These are phyloP conservation scores for Alviniconcha marisindica DNA, from an alignment of 1,140 invertebrate species.

Conservation along the genomic window DNA sequence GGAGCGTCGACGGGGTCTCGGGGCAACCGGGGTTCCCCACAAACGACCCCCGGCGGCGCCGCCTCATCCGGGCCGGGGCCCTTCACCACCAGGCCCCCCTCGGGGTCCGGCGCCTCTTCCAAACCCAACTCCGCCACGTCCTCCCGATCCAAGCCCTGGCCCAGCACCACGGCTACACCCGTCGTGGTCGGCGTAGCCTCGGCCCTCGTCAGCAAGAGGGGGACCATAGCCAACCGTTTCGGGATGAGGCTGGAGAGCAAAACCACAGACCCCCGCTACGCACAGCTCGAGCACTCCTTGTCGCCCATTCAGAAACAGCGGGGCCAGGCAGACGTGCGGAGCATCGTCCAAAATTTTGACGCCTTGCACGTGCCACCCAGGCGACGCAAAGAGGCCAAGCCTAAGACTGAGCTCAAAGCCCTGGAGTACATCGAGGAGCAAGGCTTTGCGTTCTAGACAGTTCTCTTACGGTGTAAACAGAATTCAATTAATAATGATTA, in stretches of 20 bases:
- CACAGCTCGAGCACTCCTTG: slow-evolving; percentile 40
- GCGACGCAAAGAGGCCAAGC: slow-evolving; percentile 27
- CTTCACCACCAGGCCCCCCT: neutral
- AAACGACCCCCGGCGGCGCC: neutral
- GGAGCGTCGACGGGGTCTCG: too few species aligned
- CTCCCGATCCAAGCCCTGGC: neutral
- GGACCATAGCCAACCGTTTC: neutral
- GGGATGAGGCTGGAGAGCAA: slow-evolving; percentile 23
- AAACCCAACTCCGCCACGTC: slow-evolving; percentile 4
- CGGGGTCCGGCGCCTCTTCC: neutral
- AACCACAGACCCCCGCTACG: slow-evolving; percentile 45
- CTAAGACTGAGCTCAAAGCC: slow-evolving; percentile 48
- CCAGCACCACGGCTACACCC: neutral
- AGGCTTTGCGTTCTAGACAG: slow-evolving; percentile 45
- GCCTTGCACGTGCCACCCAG: slow-evolving; percentile 43
- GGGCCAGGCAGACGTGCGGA: slow-evolving; percentile 10
- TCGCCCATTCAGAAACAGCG: neutral
- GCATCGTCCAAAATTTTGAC: slow-evolving; percentile 45
- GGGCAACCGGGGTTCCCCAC: neutral
- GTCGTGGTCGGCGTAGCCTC: too few species aligned
- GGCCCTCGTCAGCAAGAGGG: too few species aligned
- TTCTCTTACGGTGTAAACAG: too few species aligned
- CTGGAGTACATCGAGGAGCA: slow-evolving; percentile 44
- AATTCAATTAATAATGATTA: too few species aligned
- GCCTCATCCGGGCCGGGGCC: neutral